Evolutionary conservation across 2,888 invertebrate species (phyloP).

Genomic region (Pristionchus mayeri): DNA sequence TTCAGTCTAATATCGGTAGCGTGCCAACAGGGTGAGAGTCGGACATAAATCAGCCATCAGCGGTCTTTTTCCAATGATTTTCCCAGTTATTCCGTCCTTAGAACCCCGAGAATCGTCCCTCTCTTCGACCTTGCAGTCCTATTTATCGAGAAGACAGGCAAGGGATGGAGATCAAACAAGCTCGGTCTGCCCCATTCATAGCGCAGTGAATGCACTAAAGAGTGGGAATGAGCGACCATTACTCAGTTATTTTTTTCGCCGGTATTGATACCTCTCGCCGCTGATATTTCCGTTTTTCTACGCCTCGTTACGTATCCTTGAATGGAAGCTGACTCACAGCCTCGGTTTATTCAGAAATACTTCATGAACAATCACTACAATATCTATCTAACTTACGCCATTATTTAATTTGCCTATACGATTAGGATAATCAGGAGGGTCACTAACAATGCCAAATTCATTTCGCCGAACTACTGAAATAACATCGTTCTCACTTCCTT

Average conservation of each 20-base stretch:
- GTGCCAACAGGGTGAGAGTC: background rate
- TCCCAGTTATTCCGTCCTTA: background rate
- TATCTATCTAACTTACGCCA: too few relatives aligned
- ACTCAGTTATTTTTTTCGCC: conserved; percentile 6
- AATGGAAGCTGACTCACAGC: too few relatives aligned
- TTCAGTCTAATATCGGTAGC: too few relatives aligned
- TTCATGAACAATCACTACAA: too few relatives aligned
- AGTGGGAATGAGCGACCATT: background rate
- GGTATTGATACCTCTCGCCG: background rate
- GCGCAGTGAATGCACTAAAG: background rate
- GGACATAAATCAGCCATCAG: background rate
- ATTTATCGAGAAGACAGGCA: background rate
- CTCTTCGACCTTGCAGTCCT: background rate
- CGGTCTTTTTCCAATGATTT: background rate
- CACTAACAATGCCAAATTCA: too few relatives aligned
- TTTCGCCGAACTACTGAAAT: too few relatives aligned
- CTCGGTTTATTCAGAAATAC: too few relatives aligned
- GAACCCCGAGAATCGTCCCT: background rate
- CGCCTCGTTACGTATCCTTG: background rate
- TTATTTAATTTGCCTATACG: too few relatives aligned
- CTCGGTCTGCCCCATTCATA: background rate
- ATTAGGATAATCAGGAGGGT: too few relatives aligned
- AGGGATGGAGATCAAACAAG: background rate
- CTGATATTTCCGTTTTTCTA: background rate
- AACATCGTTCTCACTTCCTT: too few relatives aligned